Evolutionary conservation across 23 tunicate genomes (phyloP).

Genomic region (Trididemnum clinides): DNA sequence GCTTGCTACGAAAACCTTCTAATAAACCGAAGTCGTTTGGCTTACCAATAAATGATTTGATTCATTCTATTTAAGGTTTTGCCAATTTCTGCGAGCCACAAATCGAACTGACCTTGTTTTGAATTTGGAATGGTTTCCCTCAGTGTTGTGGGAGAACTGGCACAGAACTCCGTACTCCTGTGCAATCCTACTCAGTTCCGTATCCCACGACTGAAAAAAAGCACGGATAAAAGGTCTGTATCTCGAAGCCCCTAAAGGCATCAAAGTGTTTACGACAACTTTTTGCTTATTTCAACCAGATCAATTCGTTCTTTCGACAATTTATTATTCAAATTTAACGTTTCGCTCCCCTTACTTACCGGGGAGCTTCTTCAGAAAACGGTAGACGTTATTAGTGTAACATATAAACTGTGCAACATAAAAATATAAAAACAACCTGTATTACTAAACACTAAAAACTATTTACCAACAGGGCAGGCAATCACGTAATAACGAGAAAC

Average conservation of each 20-base stretch:
- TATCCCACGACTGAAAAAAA: slow-evolving; percentile 70
- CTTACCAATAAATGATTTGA: neutral
- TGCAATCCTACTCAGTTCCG: slow-evolving; percentile 48
- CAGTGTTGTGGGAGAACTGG: slow-evolving; percentile 50
- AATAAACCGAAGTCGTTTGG: neutral
- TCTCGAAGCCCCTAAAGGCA: neutral
- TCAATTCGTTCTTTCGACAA: too few species aligned
- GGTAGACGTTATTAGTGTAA: too few species aligned
- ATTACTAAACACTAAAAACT: too few species aligned
- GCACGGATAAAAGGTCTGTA: neutral
- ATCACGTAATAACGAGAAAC: too few species aligned
- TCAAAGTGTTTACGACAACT: neutral
- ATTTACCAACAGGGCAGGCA: too few species aligned
- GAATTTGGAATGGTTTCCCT: slow-evolving; percentile 42
- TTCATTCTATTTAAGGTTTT: too few species aligned
- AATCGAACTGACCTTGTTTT: slow-evolving; percentile 32
- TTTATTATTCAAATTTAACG: neutral
- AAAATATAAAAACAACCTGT: too few species aligned
- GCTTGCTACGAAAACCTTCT: neutral
- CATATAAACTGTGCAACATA: too few species aligned
- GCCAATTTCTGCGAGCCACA: too few species aligned
- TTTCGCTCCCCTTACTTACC: too few species aligned
- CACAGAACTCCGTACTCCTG: slow-evolving; percentile 53
- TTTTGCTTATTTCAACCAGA: neutral
- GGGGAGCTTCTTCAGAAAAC: too few species aligned